These are phyloP conservation scores for Etheostoma perlongum DNA, from an alignment of 2,797 vertebrate species.

Conservation along the genomic window DNA sequence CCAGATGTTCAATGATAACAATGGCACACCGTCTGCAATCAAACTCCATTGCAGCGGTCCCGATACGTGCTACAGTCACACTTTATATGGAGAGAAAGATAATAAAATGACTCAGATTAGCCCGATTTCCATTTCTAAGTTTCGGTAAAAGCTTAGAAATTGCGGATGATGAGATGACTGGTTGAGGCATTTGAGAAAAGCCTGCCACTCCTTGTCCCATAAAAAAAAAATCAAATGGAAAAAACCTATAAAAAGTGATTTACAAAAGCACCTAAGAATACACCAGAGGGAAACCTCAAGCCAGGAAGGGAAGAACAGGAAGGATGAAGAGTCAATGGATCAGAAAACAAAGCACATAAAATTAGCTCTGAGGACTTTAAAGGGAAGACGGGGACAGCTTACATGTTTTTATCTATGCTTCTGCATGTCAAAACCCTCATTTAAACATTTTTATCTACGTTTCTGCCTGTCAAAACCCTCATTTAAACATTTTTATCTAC, in stretches of 20 bases:
- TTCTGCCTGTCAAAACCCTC: too few relatives aligned
- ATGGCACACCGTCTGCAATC: conserved; percentile 6
- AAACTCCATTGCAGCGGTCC: background rate
- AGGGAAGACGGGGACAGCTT: background rate
- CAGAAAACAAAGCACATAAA: conserved; percentile 47
- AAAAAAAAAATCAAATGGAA: conserved; percentile 36
- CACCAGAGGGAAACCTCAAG: conserved; percentile 25
- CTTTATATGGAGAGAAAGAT: background rate
- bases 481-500: background rate
- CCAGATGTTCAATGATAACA: conserved; percentile 56
- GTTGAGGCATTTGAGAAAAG: conserved; percentile 13
- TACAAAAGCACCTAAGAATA: conserved; percentile 49
- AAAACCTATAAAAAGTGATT: conserved; percentile 51
- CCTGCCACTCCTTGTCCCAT: conserved; percentile 28
- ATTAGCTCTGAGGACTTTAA: conserved; percentile 10
- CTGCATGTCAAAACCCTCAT: background rate
- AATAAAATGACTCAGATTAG: background rate
- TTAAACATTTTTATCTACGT: too few relatives aligned
- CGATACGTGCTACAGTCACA: background rate
- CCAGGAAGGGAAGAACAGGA: conserved; percentile 64
- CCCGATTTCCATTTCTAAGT: background rate
- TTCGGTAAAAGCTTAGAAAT: conserved; percentile 23
- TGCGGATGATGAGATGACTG: conserved; percentile 19
- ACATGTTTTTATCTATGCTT: background rate
- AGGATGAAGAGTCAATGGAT: conserved; percentile 60